Base-by-base conservation (phyloP, 2,113 vertebrate genomes). In the Austrofundulus limnaeus region DNA sequence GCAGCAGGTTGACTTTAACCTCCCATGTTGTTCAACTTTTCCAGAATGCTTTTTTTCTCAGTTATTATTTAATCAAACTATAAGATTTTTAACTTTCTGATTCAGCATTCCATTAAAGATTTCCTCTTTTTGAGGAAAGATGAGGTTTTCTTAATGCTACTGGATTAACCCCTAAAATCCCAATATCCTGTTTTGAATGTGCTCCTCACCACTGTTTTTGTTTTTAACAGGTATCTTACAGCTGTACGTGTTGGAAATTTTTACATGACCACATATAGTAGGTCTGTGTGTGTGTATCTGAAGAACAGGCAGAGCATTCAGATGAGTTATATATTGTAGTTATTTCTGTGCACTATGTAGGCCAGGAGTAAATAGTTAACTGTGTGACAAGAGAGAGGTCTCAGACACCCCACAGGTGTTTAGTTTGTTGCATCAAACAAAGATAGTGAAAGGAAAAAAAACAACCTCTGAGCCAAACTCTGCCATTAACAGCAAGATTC, bases 321-420 rank as follows among this genome's bases (percentile, higher is more conserved):
- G 14, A 23, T 24, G 11, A 47, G 46, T n/a, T 61, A 23, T 34
- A 62, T 45, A 38, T 38, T 42, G 48, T 53, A 54, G 70, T 75
- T 86, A 80, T 81, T 87, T 83, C 63, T 65, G 77, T 61, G 45
- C 4, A 24, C 50, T 61, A 78, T 77, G 68, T 81, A 84, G 85
- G 82, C 66, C 77, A 82, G 17, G 67, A 80, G 86, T 82, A 77
- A 85, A 84, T 80, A 75, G 73, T 86, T 79, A 82, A 89, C 83
- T 45, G 43, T 53, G 75, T 62, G 16, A 4, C 53, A 46, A 81
- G 79, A 78, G 45, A 23, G 21, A 62, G 75, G 65, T 55, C 59
- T 45, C 53, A 17, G 58, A 59, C 49, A 68, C 25, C 25, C 21
- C 75, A 81, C 81, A 80, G 85, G 83, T 85, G 83, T 52, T 57